Evolutionary conservation across 2,113 vertebrate genomes (phyloP).

Genomic region (Cyphomyrus plagiostoma): DNA sequence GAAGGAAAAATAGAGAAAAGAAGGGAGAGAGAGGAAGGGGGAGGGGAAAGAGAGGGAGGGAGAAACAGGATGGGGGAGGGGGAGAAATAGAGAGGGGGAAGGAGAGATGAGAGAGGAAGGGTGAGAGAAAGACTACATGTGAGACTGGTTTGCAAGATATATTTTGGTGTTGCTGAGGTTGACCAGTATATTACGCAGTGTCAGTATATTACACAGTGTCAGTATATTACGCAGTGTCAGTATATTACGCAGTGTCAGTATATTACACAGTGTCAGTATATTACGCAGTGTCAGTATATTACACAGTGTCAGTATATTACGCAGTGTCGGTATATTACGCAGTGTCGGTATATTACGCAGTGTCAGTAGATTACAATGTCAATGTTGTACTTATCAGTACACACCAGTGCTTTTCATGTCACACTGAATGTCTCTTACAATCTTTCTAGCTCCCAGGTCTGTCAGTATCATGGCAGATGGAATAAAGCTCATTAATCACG

Average conservation of each 20-base stretch:
- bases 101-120: neutral
- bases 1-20: neutral
- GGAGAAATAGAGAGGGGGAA: neutral
- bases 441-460: neutral
- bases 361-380: neutral
- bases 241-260: neutral
- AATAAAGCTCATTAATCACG: neutral
- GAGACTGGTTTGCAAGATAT: neutral
- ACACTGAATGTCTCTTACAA: neutral
- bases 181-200: neutral
- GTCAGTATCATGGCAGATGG: neutral
- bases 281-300: neutral
- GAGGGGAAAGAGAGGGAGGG: neutral
- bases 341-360: too few species aligned
- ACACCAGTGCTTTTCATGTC: neutral
- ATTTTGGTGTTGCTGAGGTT: neutral
- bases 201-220: neutral
- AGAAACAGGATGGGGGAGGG: neutral
- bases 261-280: neutral
- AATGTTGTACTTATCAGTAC: neutral
- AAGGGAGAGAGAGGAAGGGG: neutral
- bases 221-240: neutral
- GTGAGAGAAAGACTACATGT: neutral
- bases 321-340: too few species aligned
- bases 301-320: too few species aligned